These are phyloP conservation scores for Xiphorhynchus erythropygius DNA, from an alignment of 2,797 vertebrate genomes.

Conservation along the genomic window DNA sequence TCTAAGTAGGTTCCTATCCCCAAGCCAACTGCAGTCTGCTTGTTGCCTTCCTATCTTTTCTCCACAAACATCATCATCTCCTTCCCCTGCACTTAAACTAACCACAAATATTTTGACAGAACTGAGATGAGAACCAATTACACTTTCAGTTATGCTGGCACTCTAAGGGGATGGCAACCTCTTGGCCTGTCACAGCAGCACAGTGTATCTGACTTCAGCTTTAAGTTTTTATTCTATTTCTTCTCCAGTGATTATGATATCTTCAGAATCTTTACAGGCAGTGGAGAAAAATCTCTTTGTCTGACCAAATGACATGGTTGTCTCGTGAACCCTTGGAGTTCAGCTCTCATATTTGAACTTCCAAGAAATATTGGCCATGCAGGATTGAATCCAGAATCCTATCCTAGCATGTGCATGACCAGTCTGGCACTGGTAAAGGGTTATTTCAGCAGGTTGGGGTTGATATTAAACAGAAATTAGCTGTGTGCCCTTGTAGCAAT, in stretches of 20 bases:
- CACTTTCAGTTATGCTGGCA: not conserved
- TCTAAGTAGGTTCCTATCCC: not conserved
- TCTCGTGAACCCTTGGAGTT: not conserved
- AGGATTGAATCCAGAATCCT: not conserved
- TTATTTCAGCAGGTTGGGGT: not conserved
- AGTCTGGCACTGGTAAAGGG: not conserved
- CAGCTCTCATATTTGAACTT: not conserved
- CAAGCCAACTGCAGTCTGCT: not conserved
- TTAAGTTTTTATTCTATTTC: not conserved
- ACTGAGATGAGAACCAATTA: conserved; percentile 1
- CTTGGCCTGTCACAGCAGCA: not conserved
- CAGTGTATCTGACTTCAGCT: not conserved
- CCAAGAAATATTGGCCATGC: rapidly evolving
- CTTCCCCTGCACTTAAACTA: not conserved
- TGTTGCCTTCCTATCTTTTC: not conserved
- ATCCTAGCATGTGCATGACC: not conserved
- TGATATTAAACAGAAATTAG: not conserved
- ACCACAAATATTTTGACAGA: conserved; percentile 29
- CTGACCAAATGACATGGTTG: not conserved
- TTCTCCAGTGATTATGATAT: not conserved
- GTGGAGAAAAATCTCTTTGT: not conserved
- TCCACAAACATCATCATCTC: not conserved
- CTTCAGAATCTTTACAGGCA: not conserved
- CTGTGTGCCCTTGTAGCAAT: not conserved
- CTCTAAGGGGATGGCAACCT: not conserved